Evolutionary conservation across 1,140 invertebrate genomes (phyloP).

Genomic region (Procambarus virginalis): DNA sequence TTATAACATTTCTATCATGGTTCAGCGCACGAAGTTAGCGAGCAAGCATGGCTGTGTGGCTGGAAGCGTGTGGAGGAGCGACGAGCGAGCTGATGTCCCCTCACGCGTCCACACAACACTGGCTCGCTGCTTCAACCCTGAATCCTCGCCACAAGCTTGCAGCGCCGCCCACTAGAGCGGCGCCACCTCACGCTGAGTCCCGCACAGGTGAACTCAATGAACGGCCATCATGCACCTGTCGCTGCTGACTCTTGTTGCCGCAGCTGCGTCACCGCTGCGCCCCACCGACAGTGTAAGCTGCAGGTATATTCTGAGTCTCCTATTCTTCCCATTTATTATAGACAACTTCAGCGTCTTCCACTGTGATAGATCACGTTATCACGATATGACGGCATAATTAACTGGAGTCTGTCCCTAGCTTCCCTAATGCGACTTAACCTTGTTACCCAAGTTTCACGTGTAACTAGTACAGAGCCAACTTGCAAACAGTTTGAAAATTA

Average conservation of each 20-base stretch:
- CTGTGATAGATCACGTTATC: not conserved
- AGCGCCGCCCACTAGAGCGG: constrained; percentile 43
- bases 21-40: not conserved
- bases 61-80: constrained; percentile 40
- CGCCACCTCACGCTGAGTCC: constrained; percentile 43
- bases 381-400: too few species aligned
- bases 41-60: constrained; percentile 19
- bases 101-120: constrained; percentile 64
- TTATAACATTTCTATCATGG: constrained; percentile 42
- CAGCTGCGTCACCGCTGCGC: too few species aligned
- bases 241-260: too few species aligned
- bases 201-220: constrained; percentile 62
- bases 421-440: too few species aligned
- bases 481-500: too few species aligned
- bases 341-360: not conserved
- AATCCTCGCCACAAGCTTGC: constrained; percentile 27
- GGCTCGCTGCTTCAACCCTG: constrained; percentile 21
- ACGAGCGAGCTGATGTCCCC: constrained; percentile 43
- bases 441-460: too few species aligned
- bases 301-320: not conserved
- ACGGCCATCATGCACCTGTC: constrained; percentile 64
- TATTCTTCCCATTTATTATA: not conserved
- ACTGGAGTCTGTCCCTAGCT: too few species aligned
- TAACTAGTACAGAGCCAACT: too few species aligned
- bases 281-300: too few species aligned